Percentiles rank a stretch among this genome's conserved stretches.
Evolutionary conservation across 2,888 invertebrate genomes (phyloP).

Genomic region (Tineola bisselliella): DNA sequence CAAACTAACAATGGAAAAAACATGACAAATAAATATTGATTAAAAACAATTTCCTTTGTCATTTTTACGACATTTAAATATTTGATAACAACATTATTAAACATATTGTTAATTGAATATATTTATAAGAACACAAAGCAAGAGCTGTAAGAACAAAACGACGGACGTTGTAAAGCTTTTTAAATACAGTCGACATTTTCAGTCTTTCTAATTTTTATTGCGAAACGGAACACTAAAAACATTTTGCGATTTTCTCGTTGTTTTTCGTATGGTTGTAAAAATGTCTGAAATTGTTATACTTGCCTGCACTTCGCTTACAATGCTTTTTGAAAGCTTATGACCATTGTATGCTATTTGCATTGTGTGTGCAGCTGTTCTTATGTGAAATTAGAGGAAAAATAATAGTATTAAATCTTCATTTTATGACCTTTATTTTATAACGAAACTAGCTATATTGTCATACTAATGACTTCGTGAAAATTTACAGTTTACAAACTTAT

Average conservation of each 20-base stretch:
- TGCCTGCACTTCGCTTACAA: background rate
- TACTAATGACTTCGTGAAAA: background rate
- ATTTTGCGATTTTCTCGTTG: background rate
- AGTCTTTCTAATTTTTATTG: background rate
- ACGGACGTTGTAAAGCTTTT: background rate
- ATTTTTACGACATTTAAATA: no score
- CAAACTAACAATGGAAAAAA: no score
- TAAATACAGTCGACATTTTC: background rate
- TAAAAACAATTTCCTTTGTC: no score
- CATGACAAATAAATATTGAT: no score
- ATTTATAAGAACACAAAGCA: background rate
- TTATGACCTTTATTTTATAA: background rate
- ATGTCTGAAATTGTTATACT: slow-evolving; percentile 1
- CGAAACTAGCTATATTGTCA: background rate
- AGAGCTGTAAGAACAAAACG: background rate
- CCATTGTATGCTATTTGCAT: background rate
- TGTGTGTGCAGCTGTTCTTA: background rate
- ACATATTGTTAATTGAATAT: background rate
- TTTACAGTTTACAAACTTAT: no score
- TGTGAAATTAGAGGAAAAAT: background rate
- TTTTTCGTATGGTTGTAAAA: background rate
- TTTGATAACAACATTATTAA: no score
- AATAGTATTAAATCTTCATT: background rate
- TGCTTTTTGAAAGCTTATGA: slow-evolving; percentile 1
- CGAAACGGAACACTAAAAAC: background rate